Percentiles rank a stretch among this genome's conserved stretches.
Evolutionary conservation across 2,888 invertebrate genomes (phyloP).

Genomic region (Rhopalosiphum nymphaeae): DNA sequence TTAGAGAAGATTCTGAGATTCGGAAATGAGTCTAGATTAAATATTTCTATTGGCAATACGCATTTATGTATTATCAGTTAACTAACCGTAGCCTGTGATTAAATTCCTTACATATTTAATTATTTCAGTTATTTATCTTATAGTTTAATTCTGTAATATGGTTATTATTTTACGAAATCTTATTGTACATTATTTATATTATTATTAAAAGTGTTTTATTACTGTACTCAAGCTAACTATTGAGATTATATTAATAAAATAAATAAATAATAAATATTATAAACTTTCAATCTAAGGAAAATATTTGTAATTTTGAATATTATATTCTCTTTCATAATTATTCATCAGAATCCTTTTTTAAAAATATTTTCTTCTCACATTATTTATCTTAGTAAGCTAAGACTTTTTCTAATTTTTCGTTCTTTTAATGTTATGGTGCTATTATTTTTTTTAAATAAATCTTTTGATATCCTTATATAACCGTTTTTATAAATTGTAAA

Average conservation of each 20-base stretch:
- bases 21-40: background rate
- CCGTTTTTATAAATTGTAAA: background rate
- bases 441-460: background rate
- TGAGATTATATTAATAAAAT: no score
- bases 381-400: no score
- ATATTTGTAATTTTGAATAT: background rate
- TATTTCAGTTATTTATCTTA: background rate
- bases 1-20: background rate
- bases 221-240: background rate
- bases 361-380: no score
- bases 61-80: constrained; percentile 11
- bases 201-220: background rate
- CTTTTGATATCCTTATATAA: background rate
- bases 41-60: background rate
- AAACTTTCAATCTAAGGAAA: no score
- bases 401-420: background rate
- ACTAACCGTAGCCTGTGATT: background rate
- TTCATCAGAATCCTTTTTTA: background rate
- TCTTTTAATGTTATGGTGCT: background rate
- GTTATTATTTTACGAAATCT: background rate
- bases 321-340: background rate
- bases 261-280: no score
- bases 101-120: background rate
- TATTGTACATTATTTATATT: background rate
- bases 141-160: background rate